Percentiles rank a stretch among this genome's conserved stretches.
Evolutionary conservation across 2,113 vertebrate species (phyloP).

Genomic region (Epinephelus lanceolatus): DNA sequence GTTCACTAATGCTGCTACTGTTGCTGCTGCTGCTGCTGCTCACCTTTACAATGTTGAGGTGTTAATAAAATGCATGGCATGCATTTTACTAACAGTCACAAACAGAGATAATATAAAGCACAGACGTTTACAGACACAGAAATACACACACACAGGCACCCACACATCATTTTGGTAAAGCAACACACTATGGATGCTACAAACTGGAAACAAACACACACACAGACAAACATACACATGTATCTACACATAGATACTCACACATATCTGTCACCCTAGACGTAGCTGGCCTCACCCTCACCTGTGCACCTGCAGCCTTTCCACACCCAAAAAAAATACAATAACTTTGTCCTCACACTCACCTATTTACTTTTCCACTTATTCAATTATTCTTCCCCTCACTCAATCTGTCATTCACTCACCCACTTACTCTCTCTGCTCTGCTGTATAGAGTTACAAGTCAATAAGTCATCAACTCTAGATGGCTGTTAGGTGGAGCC

Average conservation of each 20-base stretch:
- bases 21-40: constrained; percentile 68
- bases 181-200: background rate
- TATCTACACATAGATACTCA: constrained; percentile 23
- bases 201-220: constrained; percentile 63
- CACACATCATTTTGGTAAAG: constrained; percentile 18
- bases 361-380: constrained; percentile 78
- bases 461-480: constrained; percentile 70
- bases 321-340: constrained; percentile 82
- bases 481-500: constrained; percentile 68
- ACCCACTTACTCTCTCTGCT: constrained; percentile 78
- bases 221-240: constrained; percentile 63
- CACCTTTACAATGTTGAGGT: constrained; percentile 76
- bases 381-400: constrained; percentile 71
- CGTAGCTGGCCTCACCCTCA: constrained; percentile 83
- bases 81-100: constrained; percentile 96
- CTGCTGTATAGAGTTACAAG: constrained; percentile 71
- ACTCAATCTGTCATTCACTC: constrained; percentile 84
- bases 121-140: constrained; percentile 70
- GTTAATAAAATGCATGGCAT: constrained; percentile 97
- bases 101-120: constrained; percentile 80
- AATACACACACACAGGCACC: background rate
- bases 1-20: constrained; percentile 77
- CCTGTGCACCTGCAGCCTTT: constrained; percentile 84
- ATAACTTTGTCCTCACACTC: constrained; percentile 76
- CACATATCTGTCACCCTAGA: constrained; percentile 81